These are phyloP conservation scores for Hyposoter didymator DNA, from an alignment of 2,888 invertebrate genomes.

Conservation along the genomic window DNA sequence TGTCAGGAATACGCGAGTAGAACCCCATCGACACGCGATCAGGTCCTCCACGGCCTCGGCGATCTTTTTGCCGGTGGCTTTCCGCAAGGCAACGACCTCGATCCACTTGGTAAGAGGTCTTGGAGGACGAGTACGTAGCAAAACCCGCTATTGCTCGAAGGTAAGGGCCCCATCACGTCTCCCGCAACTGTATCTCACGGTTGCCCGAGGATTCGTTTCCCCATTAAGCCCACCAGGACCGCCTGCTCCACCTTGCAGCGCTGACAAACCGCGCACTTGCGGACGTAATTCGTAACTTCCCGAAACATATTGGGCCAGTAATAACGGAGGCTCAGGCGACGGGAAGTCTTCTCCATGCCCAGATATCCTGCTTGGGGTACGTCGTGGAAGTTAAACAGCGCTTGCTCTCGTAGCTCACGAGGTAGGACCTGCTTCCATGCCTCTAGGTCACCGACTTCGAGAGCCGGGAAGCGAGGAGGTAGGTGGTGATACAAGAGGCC, in stretches of 20 bases:
- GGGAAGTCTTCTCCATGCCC: slow-evolving; percentile 48
- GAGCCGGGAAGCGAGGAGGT: not conserved
- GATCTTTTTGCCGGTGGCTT: slow-evolving; percentile 11
- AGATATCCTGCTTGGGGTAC: slow-evolving; percentile 25
- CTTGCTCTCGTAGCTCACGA: not conserved
- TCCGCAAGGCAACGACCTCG: not conserved
- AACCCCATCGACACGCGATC: slow-evolving; percentile 40
- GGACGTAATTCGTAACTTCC: slow-evolving; percentile 66
- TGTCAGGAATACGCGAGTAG: slow-evolving; percentile 23
- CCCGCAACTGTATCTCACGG: slow-evolving; percentile 68
- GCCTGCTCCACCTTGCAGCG: slow-evolving; percentile 58
- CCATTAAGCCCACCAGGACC: slow-evolving; percentile 67
- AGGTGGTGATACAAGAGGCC: slow-evolving; percentile 19
- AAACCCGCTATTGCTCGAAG: slow-evolving; percentile 33
- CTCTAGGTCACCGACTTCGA: slow-evolving; percentile 28
- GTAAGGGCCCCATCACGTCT: slow-evolving; percentile 74
- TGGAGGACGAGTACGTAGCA: slow-evolving; percentile 47
- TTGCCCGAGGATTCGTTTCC: slow-evolving; percentile 52
- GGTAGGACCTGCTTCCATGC: slow-evolving; percentile 48
- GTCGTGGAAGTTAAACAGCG: too few relatives aligned
- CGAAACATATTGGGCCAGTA: slow-evolving; percentile 71
- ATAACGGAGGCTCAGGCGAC: slow-evolving; percentile 40
- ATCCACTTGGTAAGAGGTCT: slow-evolving; percentile 55
- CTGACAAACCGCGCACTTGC: slow-evolving; percentile 68
- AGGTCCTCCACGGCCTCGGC: slow-evolving; percentile 13